Base-by-base conservation (phyloP, 2,888 invertebrate species). In the Ptychoptera contaminata region DNA sequence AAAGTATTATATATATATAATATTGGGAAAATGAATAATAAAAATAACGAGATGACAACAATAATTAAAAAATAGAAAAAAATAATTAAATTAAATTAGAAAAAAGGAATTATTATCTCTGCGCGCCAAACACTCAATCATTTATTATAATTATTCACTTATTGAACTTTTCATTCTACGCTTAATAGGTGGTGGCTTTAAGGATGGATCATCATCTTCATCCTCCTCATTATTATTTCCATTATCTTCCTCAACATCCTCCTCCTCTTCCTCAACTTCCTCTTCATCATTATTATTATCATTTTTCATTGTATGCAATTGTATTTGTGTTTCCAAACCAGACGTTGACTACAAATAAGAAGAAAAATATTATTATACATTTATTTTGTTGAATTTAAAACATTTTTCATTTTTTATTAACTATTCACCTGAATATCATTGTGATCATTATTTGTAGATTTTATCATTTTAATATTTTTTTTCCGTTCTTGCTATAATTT, bases 401-500 rank as follows among this genome's bases (percentile, higher is more conserved):
- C 6, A 8, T 15, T 7, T 7, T 15, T 38, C 16, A 40, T 30
- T 29, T n/a, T 8, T 40, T 23, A 11, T 11, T 15, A 23, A 14
- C 16, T 3, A 35, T 43, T 47, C 52, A 53, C 54, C 48, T 56
- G 54, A 40, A 49, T 48, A 52, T 53, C 53, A 16, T 49, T 52
- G 42, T 47, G 48, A 32, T 48, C 48, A 39, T 45, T 45, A 32
- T 45, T 47, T 40, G 40, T 47, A 12, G 45, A 46, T 38, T 46
- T 47, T 9, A 47, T 47, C 31, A 45, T 46, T 40, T 45, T 34
- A 7, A 42, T 29, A 10, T 42, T 39, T 23, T 42, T 42, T 34
- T 47, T 47, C 11, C 46, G 29, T n/a, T 38, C 46, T 8, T 31
- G 23, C 30, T 11, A n/a, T 30, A 16, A 12, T 12, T 30, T 30